Evolutionary conservation across 2,888 invertebrate species (phyloP).

Genomic region (Orgyia antiqua): DNA sequence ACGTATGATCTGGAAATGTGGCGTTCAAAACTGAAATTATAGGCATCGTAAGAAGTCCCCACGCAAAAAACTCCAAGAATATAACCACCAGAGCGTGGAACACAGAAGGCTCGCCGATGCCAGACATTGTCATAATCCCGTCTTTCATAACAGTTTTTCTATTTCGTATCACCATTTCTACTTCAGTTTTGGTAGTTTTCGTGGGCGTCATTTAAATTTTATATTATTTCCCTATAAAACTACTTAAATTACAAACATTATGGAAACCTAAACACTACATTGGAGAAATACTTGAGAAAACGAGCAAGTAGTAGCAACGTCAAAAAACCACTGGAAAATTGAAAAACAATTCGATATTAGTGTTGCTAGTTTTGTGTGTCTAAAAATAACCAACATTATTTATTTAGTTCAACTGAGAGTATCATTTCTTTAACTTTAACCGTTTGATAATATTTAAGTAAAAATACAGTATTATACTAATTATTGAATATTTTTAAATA

Average conservation of each 20-base stretch:
- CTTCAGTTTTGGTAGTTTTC: slow-evolving; percentile 89
- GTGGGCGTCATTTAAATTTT: slow-evolving; percentile 82
- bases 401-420: too few species aligned
- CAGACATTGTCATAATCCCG: slow-evolving; percentile 91
- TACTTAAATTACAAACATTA: slow-evolving; percentile 67
- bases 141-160: slow-evolving; percentile 92
- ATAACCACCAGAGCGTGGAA: slow-evolving; percentile 99
- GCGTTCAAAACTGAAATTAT: slow-evolving; percentile 96
- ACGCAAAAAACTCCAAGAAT: slow-evolving; percentile 99
- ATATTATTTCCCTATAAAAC: slow-evolving; percentile 51
- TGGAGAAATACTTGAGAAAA: slow-evolving; percentile 49
- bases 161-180: slow-evolving; percentile 92
- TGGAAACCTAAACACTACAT: slow-evolving; percentile 67
- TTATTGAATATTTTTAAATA: too few species aligned
- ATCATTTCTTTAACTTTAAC: too few species aligned
- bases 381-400: too few species aligned
- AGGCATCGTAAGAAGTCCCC: slow-evolving; percentile 99
- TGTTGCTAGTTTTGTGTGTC: slow-evolving; percentile 30
- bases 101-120: slow-evolving; percentile 96
- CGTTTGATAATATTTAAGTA: too few species aligned
- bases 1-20: slow-evolving; percentile 99
- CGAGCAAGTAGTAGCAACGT: slow-evolving; percentile 65
- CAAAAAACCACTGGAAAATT: slow-evolving; percentile 70
- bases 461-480: too few species aligned
- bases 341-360: slow-evolving; percentile 67